Conservation (phyloP, 1,140 invertebrate genomes). For the Hyles euphorbiae region DNA sequence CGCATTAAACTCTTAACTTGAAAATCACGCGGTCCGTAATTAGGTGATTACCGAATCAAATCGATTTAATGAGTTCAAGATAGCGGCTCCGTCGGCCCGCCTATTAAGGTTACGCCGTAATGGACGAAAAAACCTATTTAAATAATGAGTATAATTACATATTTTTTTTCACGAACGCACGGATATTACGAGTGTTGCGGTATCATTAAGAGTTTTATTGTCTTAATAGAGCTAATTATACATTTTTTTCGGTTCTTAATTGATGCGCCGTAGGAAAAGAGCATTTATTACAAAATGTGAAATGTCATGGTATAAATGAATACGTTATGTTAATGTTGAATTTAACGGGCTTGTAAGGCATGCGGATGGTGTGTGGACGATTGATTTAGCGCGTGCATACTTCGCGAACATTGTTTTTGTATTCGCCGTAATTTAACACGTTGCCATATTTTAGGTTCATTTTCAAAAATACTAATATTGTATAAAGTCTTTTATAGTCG, state of each 20-base stretch:
- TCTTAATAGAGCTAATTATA: slow-evolving; percentile 74
- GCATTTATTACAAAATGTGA: slow-evolving; percentile 73
- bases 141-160: slow-evolving; percentile 75
- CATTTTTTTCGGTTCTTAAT: slow-evolving; percentile 73
- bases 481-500: no score
- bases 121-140: slow-evolving; percentile 70
- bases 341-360: slow-evolving; percentile 59
- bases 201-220: slow-evolving; percentile 75
- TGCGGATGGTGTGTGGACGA: slow-evolving; percentile 44
- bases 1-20: slow-evolving; percentile 9
- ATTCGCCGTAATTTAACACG: no score
- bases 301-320: slow-evolving; percentile 74
- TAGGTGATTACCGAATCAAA: slow-evolving; percentile 74
- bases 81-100: slow-evolving; percentile 54
- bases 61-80: slow-evolving; percentile 71
- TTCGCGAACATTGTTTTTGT: no score
- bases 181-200: slow-evolving; percentile 67
- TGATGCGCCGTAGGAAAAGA: slow-evolving; percentile 65
- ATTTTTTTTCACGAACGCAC: slow-evolving; percentile 69
- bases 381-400: slow-evolving; percentile 1
- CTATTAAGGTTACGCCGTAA: slow-evolving; percentile 62
- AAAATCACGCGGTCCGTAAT: slow-evolving; percentile 47
- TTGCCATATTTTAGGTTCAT: no score
- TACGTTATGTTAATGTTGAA: slow-evolving; percentile 69
- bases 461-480: no score